A percentile compares a stretch with the other conserved stretches of the same genome.
These are phyloP conservation scores for Meleagris gallopavo DNA, from an alignment of 2,113 vertebrate species.

Conservation along the genomic window DNA sequence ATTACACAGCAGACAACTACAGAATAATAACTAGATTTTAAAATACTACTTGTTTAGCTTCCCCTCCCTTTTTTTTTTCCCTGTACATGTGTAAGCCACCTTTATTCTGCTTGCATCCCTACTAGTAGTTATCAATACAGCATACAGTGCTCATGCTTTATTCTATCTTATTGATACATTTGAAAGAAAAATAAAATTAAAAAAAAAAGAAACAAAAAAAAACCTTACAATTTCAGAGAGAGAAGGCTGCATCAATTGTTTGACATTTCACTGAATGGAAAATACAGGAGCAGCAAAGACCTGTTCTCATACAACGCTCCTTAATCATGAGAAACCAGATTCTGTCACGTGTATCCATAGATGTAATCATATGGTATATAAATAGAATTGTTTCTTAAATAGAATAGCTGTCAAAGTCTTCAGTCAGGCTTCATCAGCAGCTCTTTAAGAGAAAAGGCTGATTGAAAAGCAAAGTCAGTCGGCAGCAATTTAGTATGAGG, in stretches of 20 bases:
- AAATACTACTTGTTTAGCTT: neutral
- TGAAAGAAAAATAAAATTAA: neutral
- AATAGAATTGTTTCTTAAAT: conserved; percentile 57
- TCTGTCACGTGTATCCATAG: neutral
- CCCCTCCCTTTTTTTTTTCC: fast-evolving
- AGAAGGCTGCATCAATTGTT: neutral
- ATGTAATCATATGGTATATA: conserved; percentile 53
- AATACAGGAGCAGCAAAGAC: neutral
- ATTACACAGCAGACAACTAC: neutral
- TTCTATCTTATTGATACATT: neutral
- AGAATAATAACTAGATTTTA: neutral
- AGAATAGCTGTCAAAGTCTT: conserved; percentile 46
- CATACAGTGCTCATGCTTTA: fast-evolving
- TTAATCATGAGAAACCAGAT: neutral
- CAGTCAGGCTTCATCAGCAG: conserved; percentile 39
- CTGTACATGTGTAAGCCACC: neutral
- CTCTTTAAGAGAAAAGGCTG: conserved; percentile 23
- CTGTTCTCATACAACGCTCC: neutral
- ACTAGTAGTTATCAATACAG: neutral
- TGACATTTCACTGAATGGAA: neutral
- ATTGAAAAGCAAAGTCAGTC: conserved; percentile 45
- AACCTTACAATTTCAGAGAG: neutral
- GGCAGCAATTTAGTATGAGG: conserved; percentile 41
- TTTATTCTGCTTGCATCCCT: fast-evolving
- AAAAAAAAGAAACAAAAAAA: neutral